Percentiles rank a stretch among this genome's conserved stretches.
These are phyloP conservation scores for Melinopterus prodromus DNA, from an alignment of 2,888 invertebrate species.

Conservation along the genomic window DNA sequence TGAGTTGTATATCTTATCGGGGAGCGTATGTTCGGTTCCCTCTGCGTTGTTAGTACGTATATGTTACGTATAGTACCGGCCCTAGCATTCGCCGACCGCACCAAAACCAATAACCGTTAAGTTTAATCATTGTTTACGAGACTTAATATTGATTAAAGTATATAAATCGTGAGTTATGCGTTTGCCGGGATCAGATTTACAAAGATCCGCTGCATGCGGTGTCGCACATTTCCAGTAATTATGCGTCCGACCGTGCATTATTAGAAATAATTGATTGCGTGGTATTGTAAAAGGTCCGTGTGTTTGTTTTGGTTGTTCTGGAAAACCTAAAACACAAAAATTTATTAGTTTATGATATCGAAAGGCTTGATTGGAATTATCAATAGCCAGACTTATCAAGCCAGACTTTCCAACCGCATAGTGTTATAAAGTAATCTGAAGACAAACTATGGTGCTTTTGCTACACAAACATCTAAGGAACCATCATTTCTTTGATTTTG, in stretches of 20 bases:
- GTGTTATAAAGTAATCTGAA: too few species aligned
- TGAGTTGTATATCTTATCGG: constrained; percentile 23
- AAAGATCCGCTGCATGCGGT: background rate
- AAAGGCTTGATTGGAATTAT: too few species aligned
- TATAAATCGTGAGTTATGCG: constrained; percentile 38
- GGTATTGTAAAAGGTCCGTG: too few species aligned
- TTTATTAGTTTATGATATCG: too few species aligned
- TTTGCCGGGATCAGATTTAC: background rate
- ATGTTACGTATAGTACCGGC: constrained; percentile 1
- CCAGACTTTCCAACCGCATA: too few species aligned
- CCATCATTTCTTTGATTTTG: too few species aligned
- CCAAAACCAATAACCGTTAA: constrained; percentile 51
- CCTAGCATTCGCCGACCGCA: constrained; percentile 28
- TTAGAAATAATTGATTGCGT: too few species aligned
- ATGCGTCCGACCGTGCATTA: background rate
- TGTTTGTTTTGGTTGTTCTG: too few species aligned
- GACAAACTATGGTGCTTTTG: too few species aligned
- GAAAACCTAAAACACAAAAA: too few species aligned
- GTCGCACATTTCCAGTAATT: background rate
- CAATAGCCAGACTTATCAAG: too few species aligned
- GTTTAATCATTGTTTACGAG: constrained; percentile 53
- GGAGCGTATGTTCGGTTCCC: constrained; percentile 10
- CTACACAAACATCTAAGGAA: too few species aligned
- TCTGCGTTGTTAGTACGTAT: background rate
- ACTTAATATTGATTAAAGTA: constrained; percentile 53